These are phyloP conservation scores for Macropodus opercularis DNA, from an alignment of 2,797 vertebrate species.

Conservation along the genomic window DNA sequence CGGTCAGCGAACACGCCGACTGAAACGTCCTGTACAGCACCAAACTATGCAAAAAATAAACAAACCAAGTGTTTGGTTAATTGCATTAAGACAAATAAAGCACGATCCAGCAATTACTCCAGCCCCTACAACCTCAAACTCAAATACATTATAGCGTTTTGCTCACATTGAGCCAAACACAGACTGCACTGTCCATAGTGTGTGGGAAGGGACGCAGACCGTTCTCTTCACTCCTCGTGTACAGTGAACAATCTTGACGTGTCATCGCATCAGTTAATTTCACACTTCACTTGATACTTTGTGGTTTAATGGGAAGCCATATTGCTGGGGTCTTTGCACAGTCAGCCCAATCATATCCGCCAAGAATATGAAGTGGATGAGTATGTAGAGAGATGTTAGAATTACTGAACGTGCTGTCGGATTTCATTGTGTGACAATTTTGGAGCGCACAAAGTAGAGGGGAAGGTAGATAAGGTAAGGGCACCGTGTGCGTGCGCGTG, in stretches of 20 bases:
- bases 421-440: slow-evolving; percentile 45
- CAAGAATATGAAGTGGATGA: slow-evolving; percentile 49
- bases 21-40: slow-evolving; percentile 30
- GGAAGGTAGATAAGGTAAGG: slow-evolving; percentile 50
- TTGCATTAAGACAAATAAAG: slow-evolving; percentile 27
- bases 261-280: slow-evolving; percentile 79
- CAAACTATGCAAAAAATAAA: slow-evolving; percentile 9
- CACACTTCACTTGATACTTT: slow-evolving; percentile 75
- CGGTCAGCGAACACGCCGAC: slow-evolving; percentile 27
- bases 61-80: slow-evolving; percentile 42
- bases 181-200: slow-evolving; percentile 4
- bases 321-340: slow-evolving; percentile 56
- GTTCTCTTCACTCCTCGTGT: slow-evolving; percentile 55
- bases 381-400: slow-evolving; percentile 47
- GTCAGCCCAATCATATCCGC: slow-evolving; percentile 61
- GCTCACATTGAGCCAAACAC: slow-evolving; percentile 19
- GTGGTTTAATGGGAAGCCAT: slow-evolving; percentile 69
- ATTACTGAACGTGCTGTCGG: slow-evolving; percentile 40
- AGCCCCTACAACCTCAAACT: slow-evolving; percentile 1
- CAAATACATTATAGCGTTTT: not conserved
- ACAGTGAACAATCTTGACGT: slow-evolving; percentile 68
- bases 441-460: slow-evolving; percentile 33
- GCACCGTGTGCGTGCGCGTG: not conserved
- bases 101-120: not conserved
- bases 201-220: slow-evolving; percentile 29